Evolutionary conservation across 2,113 vertebrate genomes (phyloP).

Genomic region (Pangasianodon hypophthalmus): DNA sequence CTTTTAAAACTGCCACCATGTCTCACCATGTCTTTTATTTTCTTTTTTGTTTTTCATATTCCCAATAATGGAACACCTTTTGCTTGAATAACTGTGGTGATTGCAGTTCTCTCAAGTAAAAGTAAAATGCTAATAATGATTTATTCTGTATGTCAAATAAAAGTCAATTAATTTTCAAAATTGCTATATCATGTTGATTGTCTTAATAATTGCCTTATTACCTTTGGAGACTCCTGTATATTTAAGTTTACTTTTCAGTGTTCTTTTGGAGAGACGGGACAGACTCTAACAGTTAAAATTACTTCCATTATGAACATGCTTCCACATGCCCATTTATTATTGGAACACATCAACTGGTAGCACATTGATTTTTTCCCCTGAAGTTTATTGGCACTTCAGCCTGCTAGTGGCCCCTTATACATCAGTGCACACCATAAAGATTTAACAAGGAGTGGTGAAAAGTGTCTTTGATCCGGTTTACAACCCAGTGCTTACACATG

Average conservation of each 20-base stretch:
- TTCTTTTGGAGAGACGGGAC: not conserved
- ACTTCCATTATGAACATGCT: not conserved
- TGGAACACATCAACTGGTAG: conserved; percentile 26
- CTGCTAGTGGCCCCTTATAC: conserved; percentile 62
- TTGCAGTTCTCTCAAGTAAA: not conserved
- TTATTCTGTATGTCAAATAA: not conserved
- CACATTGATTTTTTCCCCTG: conserved; percentile 58
- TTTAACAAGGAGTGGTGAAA: conserved; percentile 57
- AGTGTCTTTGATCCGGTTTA: conserved; percentile 67
- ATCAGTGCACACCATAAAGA: conserved; percentile 59
- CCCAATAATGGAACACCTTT: not conserved
- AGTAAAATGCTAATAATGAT: not conserved
- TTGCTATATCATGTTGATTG: not conserved
- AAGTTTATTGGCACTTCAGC: conserved; percentile 53
- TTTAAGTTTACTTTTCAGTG: not conserved
- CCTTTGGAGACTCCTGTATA: not conserved
- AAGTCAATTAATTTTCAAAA: not conserved
- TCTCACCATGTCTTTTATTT: not conserved
- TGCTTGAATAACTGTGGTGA: not conserved
- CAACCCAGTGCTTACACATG: conserved; percentile 59
- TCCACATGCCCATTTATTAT: conserved; percentile 25
- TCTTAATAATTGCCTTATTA: not conserved
- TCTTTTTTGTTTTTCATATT: not conserved
- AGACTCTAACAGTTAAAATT: not conserved
- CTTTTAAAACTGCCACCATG: not conserved